phyloP scores from a whole-genome alignment of 2,888 invertebrate species.

The Sceliomorpha sp. region DNA sequence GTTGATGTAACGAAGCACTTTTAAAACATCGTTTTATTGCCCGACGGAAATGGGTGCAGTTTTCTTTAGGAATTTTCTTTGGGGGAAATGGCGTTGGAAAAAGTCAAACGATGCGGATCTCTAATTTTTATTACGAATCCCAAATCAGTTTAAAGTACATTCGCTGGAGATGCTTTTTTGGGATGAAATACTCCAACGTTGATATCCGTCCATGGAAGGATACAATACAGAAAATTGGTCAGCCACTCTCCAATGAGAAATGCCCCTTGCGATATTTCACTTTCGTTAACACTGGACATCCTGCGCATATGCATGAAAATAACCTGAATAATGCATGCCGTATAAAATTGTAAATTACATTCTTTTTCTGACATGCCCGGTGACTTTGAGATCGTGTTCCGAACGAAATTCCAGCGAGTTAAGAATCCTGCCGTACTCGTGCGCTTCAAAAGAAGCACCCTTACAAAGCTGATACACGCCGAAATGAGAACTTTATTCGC shows the following conservation, averaged over 20 bases:
- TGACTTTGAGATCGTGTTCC: not conserved
- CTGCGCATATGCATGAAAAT: conserved; percentile 15
- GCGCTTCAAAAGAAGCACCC: conserved; percentile 25
- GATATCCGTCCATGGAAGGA: too few species aligned
- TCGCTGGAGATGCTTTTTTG: too few species aligned
- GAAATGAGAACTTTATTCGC: conserved; percentile 37
- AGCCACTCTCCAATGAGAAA: not conserved
- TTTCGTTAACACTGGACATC: conserved; percentile 9
- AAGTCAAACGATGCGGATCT: too few species aligned
- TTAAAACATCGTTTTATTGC: not conserved
- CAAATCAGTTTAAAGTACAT: too few species aligned
- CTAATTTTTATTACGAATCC: too few species aligned
- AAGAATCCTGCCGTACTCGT: conserved; percentile 21
- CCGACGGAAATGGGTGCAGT: too few species aligned
- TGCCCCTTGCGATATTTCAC: conserved; percentile 4
- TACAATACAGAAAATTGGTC: too few species aligned
- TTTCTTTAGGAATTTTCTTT: too few species aligned
- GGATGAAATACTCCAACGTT: too few species aligned
- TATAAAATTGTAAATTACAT: conserved; percentile 28
- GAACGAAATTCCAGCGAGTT: conserved; percentile 1
- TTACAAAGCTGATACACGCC: conserved; percentile 21
- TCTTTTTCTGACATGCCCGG: not conserved
- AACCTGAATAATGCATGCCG: conserved; percentile 19
- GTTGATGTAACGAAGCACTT: conserved; percentile 15
- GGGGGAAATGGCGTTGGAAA: too few species aligned